Percentiles rank a stretch among this genome's conserved stretches.
Evolutionary conservation across 2,888 invertebrate species (phyloP).

Genomic region (Bellardia pandia): DNA sequence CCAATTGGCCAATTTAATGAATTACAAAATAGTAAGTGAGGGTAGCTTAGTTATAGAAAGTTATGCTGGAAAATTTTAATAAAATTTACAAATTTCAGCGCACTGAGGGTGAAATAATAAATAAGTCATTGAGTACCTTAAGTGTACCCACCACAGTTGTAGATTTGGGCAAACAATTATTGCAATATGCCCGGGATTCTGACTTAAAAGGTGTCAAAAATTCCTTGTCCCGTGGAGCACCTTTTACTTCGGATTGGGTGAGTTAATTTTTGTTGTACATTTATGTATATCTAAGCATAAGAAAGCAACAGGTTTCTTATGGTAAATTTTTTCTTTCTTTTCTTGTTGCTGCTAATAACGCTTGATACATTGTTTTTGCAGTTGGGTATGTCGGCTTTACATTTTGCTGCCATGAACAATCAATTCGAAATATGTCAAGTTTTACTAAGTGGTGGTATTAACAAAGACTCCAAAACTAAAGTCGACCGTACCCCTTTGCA

Average conservation of each 20-base stretch:
- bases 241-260: conserved; percentile 97
- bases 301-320: conserved; percentile 69
- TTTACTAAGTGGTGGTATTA: conserved; percentile 93
- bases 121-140: conserved; percentile 73
- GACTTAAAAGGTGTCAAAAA: conserved; percentile 90
- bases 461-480: conserved; percentile 95
- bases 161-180: conserved; percentile 93
- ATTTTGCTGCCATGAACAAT: conserved; percentile 93
- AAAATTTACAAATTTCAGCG: conserved; percentile 74
- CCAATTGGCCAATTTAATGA: conserved; percentile 78
- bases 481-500: conserved; percentile 96
- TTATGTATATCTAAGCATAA: background rate
- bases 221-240: conserved; percentile 93
- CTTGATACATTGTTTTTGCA: conserved; percentile 85
- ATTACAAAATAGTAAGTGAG: conserved; percentile 80
- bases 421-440: conserved; percentile 91
- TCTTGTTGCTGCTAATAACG: conserved; percentile 22
- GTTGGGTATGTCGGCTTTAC: conserved; percentile 93
- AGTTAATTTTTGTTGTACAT: conserved; percentile 70
- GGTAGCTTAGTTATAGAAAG: background rate
- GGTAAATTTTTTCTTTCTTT: conserved; percentile 28
- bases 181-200: conserved; percentile 92
- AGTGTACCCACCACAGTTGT: conserved; percentile 83
- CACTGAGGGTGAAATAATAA: conserved; percentile 78
- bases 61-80: background rate